These are phyloP conservation scores for Neogobius melanostomus DNA, from an alignment of 2,113 vertebrate genomes.

Conservation along the genomic window DNA sequence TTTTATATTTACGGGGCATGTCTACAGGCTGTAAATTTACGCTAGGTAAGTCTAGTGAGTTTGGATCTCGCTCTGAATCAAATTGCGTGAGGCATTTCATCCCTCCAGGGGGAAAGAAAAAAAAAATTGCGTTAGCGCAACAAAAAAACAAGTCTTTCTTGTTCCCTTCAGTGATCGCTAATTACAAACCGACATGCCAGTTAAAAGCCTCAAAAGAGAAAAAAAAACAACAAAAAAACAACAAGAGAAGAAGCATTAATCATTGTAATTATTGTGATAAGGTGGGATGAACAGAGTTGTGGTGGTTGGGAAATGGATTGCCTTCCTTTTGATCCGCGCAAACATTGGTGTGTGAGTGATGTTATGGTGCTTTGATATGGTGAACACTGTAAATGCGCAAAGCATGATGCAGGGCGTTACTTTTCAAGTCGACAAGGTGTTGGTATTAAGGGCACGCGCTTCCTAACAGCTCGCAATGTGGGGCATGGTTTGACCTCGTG, in stretches of 20 bases:
- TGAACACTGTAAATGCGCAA: constrained; percentile 24
- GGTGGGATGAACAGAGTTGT: constrained; percentile 15
- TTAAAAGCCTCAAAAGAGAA: constrained; percentile 42
- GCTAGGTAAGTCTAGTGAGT: constrained; percentile 25
- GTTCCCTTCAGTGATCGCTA: constrained; percentile 65
- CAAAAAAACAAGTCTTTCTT: constrained; percentile 61
- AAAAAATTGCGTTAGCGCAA: too few relatives aligned
- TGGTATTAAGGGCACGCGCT: constrained; percentile 7
- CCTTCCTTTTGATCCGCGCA: constrained; percentile 32
- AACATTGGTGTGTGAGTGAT: constrained; percentile 32
- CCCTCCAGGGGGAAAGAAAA: constrained; percentile 41
- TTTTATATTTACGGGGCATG: background rate
- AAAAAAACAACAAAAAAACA: constrained; percentile 19
- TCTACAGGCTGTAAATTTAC: background rate
- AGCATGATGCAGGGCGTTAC: constrained; percentile 6
- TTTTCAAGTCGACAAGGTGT: constrained; percentile 27
- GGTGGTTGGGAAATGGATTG: constrained; percentile 32
- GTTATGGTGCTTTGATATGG: constrained; percentile 28
- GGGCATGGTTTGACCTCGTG: background rate
- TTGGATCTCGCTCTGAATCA: constrained; percentile 42
- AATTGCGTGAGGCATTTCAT: constrained; percentile 44
- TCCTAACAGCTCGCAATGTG: constrained; percentile 8
- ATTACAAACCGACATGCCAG: constrained; percentile 65
- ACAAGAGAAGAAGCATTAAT: constrained; percentile 49
- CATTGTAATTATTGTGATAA: constrained; percentile 58